Percentiles rank a stretch among this genome's conserved stretches.
These are phyloP conservation scores for Podarcis siculus DNA, from an alignment of 2,797 vertebrate species.

Conservation along the genomic window DNA sequence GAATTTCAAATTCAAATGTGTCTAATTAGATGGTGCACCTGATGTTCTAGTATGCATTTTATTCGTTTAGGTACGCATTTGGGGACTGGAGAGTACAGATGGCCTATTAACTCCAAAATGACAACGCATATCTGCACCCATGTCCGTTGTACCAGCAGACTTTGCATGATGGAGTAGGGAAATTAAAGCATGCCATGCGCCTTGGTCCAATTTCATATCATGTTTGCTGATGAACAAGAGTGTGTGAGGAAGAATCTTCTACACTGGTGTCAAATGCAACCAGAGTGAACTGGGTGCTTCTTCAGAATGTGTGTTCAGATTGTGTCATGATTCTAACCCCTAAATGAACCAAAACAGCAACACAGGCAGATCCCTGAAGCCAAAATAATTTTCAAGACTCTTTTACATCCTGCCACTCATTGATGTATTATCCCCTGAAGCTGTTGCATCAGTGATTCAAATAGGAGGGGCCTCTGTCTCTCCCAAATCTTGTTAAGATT, in stretches of 20 bases:
- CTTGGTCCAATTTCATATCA: background rate
- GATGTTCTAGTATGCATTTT: background rate
- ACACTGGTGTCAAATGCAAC: background rate
- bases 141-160: background rate
- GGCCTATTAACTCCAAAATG: background rate
- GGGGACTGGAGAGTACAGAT: background rate
- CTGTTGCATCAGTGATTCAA: conserved; percentile 31
- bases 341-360: conserved; percentile 7
- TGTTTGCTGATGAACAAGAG: background rate
- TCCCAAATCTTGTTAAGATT: conserved; percentile 38
- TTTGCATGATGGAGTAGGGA: too few species aligned
- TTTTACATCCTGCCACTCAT: background rate
- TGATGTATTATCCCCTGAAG: conserved; percentile 6
- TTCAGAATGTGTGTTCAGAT: background rate
- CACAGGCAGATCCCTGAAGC: background rate
- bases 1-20: too few species aligned
- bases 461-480: background rate
- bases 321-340: background rate
- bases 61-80: background rate
- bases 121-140: background rate
- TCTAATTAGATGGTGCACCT: background rate
- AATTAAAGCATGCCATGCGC: background rate
- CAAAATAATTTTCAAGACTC: background rate
- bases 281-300: background rate
- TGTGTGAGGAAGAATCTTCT: background rate